Base-by-base conservation (phyloP, 2,888 invertebrate species). In the Nineta flava region DNA sequence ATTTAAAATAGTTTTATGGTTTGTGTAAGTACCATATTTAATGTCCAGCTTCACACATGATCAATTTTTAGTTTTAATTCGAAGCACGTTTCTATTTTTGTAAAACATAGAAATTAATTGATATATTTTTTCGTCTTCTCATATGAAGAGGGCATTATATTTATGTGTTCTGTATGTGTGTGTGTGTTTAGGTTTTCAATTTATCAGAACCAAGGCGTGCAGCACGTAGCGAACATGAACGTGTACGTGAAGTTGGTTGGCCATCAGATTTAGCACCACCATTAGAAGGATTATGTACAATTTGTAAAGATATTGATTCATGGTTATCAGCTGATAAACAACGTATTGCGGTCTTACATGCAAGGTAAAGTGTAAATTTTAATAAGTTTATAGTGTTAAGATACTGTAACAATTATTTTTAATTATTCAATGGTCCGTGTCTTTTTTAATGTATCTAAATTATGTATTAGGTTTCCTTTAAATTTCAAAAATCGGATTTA, bases 231-330 rank as follows among this genome's bases (percentile, higher is more conserved):
- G 80, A 81, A 58, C 78, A 81, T 61, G 81, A 82, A 48, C 73
- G 79, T 26, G 77, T 79, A 38, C 72, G 83, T 55, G 84, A 88
- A 60, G 79, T 83, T 53, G 90, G 91, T 51, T 92, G 92, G 91
- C 81, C 88, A 5, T 80, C 82, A 35, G 80, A 81, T 55, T 70
- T 92, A 55, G 90, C 92, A 31, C 92, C 92, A 35, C 91, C 93
- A 41, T 73, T 94, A 51, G 93, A 93, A 66, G 74, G 84, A 55
- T 77, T 94, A 21, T 94, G 93, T 67, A 86, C 87, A 55, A 81
- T 93, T 51, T 94, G 93, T 73, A 93, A 93, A 66, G 85, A 88
- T 62, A 84, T 94, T 59, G 93, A 94, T 69, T 84, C 87, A 60
- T 94, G 92, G 91, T 74, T 93, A 48, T 83, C 83, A 46, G 82